Base-by-base conservation (phyloP, 2,113 vertebrate genomes). In the Cryptotis parvus region DNA sequence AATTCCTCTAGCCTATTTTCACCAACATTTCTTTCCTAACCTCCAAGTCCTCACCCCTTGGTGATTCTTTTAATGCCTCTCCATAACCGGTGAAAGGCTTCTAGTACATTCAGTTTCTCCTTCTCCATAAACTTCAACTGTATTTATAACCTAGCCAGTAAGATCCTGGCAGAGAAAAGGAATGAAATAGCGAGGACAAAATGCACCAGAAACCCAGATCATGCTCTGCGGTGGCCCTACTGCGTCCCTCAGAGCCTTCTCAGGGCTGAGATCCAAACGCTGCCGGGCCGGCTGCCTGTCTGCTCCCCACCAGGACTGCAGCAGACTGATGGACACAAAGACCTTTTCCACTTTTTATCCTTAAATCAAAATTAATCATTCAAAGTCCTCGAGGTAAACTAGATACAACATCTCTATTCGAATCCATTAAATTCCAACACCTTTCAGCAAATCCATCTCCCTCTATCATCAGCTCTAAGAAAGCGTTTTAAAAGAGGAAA, bases 121-220 rank as follows among this genome's bases (percentile, higher is more conserved):
- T 96, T 94, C 61, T 49, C 65, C 84, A 94, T 88, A 97, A 96
- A 94, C 87, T 81, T 58, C 81, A 94, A 91, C 20, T 75, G 29
- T 35, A 87, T 95, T 97, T 94, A 41, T 85, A 94, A 81, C 70
- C 63, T 65, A 66, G 61, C 58, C 24, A 31, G 1, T 4, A 49
- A 81, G 87, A 95, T 37, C 26, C 89, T 96, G 89, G 78, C 91
- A 92, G 94, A 87, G 26, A 90, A 24, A 58, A 20, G 55, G 8
- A 58, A 22, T 58, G 24, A 58, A 58, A 20, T 18, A 24, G 55
- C 55, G 4, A 58, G 55, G 55, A 24, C 22, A 24, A 24, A 58
- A 58, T 24, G 16, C 52, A 55, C 52, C 52, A 15, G 55, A 7
- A 58, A 81, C 33, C 90, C 78, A 80, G 77, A 85, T 52, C 91